Conservation (phyloP, 1,140 invertebrate species). For the Lordiphosa stackelbergi region DNA sequence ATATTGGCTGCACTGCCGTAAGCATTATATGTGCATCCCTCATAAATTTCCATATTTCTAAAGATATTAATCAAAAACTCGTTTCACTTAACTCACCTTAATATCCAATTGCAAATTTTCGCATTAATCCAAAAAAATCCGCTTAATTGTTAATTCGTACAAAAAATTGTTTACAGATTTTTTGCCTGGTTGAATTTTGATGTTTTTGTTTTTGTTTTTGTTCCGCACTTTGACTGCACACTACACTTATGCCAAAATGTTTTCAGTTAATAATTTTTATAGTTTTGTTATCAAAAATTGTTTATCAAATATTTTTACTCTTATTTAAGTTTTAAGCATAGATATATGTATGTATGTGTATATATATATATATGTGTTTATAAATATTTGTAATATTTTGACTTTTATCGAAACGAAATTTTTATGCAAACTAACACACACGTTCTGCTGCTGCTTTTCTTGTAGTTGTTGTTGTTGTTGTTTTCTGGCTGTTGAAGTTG, state of each 20-base stretch:
- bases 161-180: constrained; percentile 48
- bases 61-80: too few relatives aligned
- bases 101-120: constrained; percentile 67
- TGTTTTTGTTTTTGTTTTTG: constrained; percentile 26
- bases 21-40: too few relatives aligned
- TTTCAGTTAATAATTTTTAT: constrained; percentile 22
- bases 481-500: constrained; percentile 18
- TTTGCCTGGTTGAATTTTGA: constrained; percentile 22
- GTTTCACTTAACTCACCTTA: constrained; percentile 41
- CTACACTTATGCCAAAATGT: constrained; percentile 46
- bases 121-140: constrained; percentile 58
- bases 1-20: too few relatives aligned
- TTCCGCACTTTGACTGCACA: constrained; percentile 30
- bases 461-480: constrained; percentile 33
- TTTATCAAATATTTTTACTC: constrained; percentile 61
- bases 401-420: constrained; percentile 75
- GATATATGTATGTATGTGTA: constrained; percentile 25
- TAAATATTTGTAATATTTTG: constrained; percentile 42
- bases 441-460: constrained; percentile 48
- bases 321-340: constrained; percentile 50
- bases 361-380: constrained; percentile 46
- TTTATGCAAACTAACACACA: constrained; percentile 77
- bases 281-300: constrained; percentile 52
- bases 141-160: constrained; percentile 17
- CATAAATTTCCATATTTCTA: too few relatives aligned